phyloP scores from a whole-genome alignment of 2,113 vertebrate species.

The Scytalopus superciliaris region DNA sequence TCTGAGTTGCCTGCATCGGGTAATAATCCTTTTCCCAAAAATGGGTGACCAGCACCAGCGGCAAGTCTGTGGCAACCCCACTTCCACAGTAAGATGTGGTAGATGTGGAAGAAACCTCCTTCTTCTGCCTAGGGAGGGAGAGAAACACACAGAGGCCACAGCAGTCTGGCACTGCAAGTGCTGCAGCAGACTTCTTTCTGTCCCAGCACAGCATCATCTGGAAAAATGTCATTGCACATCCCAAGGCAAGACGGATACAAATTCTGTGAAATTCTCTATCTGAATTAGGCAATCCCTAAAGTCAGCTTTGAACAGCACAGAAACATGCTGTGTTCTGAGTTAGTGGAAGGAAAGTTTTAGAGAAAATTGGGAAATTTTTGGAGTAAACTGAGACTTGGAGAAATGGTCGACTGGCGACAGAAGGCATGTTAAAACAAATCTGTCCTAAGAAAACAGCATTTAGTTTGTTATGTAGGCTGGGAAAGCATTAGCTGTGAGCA shows the following conservation, averaged over 20 bases:
- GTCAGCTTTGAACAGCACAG: background rate
- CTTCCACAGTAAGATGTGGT: background rate
- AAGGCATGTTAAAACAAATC: background rate
- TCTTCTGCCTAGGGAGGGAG: background rate
- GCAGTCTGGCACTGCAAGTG: fast-evolving
- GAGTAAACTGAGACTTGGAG: background rate
- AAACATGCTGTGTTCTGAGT: background rate
- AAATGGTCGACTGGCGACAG: background rate
- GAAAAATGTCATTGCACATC: background rate
- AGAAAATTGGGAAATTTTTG: conserved; percentile 29
- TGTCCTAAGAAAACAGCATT: background rate
- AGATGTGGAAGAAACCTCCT: background rate
- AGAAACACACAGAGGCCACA: background rate
- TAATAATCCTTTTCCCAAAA: background rate
- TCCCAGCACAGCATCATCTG: background rate
- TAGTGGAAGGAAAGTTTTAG: conserved; percentile 16
- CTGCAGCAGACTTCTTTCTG: background rate
- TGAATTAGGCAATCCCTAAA: background rate
- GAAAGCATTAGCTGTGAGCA: background rate
- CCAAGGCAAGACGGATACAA: conserved; percentile 4
- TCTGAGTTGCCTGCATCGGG: fast-evolving
- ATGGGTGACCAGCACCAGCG: background rate
- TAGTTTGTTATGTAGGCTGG: background rate
- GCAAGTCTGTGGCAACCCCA: background rate
- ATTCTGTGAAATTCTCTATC: conserved; percentile 14